phyloP scores from a whole-genome alignment of 1,140 invertebrate genomes.

The Aphelinus atriplicis region DNA sequence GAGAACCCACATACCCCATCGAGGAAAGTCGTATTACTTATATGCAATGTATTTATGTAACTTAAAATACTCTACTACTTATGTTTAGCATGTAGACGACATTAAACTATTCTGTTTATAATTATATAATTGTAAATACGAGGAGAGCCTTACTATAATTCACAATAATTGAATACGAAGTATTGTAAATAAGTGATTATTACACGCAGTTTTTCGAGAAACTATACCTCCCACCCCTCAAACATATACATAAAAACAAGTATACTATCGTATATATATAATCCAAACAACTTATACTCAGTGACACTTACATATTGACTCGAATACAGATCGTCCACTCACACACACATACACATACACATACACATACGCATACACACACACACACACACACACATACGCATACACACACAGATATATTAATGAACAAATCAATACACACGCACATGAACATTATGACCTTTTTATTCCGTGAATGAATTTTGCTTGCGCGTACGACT shows the following conservation, averaged over 20 bases:
- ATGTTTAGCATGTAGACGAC: constrained; percentile 36
- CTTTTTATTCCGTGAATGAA: constrained; percentile 11
- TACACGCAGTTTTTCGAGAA: constrained; percentile 36
- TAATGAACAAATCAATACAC: background rate
- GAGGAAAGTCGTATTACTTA: constrained; percentile 40
- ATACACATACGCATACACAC: background rate
- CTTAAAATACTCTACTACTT: constrained; percentile 41
- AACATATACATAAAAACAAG: too few species aligned
- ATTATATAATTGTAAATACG: constrained; percentile 40
- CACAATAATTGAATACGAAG: constrained; percentile 40
- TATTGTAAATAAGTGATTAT: constrained; percentile 42
- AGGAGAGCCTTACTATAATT: constrained; percentile 39
- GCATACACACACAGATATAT: background rate
- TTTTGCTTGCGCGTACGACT: constrained; percentile 6
- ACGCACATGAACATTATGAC: background rate
- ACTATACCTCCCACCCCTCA: background rate
- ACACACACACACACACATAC: background rate
- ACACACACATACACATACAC: background rate
- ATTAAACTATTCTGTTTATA: constrained; percentile 36
- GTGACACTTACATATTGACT: too few species aligned
- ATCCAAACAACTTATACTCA: too few species aligned
- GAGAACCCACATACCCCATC: constrained; percentile 28
- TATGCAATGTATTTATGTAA: constrained; percentile 38
- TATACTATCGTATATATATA: too few species aligned
- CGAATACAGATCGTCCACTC: too few species aligned